Percentiles rank a stretch among this genome's conserved stretches.
phyloP scores from a whole-genome alignment of 2,888 invertebrate genomes.

The Entomobrya multifasciata region DNA sequence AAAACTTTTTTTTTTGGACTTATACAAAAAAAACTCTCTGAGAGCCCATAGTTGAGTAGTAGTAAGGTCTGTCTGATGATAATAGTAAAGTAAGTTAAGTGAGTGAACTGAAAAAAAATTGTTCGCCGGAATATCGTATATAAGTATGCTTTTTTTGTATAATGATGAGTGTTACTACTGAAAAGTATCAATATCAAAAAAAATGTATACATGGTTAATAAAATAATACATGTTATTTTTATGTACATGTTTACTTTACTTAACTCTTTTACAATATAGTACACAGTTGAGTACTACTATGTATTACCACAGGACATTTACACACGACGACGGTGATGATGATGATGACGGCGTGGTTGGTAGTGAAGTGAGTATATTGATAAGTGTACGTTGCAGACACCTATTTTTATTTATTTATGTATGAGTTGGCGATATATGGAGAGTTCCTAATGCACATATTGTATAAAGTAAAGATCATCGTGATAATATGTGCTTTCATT shows the following conservation, averaged over 20 bases:
- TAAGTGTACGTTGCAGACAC: constrained; percentile 14
- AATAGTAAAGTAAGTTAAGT: constrained; percentile 28
- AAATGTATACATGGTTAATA: too few relatives aligned
- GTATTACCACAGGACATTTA: too few relatives aligned
- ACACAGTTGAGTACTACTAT: too few relatives aligned
- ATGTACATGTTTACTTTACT: constrained; percentile 34
- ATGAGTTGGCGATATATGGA: too few relatives aligned
- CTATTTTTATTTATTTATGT: constrained; percentile 28
- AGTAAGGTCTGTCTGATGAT: neutral
- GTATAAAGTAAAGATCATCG: neutral
- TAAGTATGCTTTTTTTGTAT: neutral
- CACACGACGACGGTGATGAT: neutral
- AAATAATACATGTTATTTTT: too few relatives aligned
- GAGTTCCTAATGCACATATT: constrained; percentile 26
- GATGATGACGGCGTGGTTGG: constrained; percentile 21
- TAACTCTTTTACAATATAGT: constrained; percentile 15
- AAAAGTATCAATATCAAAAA: too few relatives aligned
- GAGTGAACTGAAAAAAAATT: constrained; percentile 32
- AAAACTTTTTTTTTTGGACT: constrained; percentile 54
- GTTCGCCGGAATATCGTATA: neutral
- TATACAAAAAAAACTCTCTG: neutral
- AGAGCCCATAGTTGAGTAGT: constrained; percentile 32
- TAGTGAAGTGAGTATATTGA: constrained; percentile 8
- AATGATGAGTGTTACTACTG: too few relatives aligned
- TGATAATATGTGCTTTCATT: too few relatives aligned